Base-by-base conservation (phyloP, 2,113 vertebrate species). In the Arvicanthis niloticus region DNA sequence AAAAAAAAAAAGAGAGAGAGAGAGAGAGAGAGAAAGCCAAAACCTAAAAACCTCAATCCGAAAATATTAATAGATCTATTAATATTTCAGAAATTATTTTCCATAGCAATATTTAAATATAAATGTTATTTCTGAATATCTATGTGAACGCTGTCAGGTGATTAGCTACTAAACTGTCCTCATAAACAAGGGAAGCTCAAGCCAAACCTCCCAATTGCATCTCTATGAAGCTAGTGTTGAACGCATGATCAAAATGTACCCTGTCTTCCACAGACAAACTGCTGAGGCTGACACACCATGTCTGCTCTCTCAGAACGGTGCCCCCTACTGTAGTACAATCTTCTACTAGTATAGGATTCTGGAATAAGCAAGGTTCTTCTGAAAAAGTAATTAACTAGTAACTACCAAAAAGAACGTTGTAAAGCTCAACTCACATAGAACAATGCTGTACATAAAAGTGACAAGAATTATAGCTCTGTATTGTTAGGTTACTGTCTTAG, bases 61-160 rank as follows among this genome's bases (percentile, higher is more conserved):
- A 94, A 96, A 96, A 92, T 87, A 68, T 51, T 34, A 87, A 87
- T 9, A 96, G 93, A 96, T 31, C 34, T 34, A 68, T 68, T 68
- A 68, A 68, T 16, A 90, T 89, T 7, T 42, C 45, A 21, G 93
- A 26, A 56, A 56, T 81, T 76, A 91, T 94, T 82, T 91, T 45
- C 3, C 37, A 73, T n/a, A 72, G 15, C 76, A 70, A 89, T 93
- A 96, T 5, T 85, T 67, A 94, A 96, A 84, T 62, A 89, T 94
- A 80, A 94, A 45, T 45, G 5, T 11, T 58, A 88, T 51, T 80
- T 82, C 13, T 68, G 11, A 56, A 60, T 87, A 70, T 17, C 86
- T 91, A 93, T 0, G 40, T 16, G 16, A 72, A 90, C 29, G 19
- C 45, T 67, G 45, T 92, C 67, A 70, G 45, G 67, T 53, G 62